Percentiles rank a stretch among this genome's conserved stretches.
Evolutionary conservation across 2,888 invertebrate species (phyloP).

Genomic region (Drosophila sordidapex): DNA sequence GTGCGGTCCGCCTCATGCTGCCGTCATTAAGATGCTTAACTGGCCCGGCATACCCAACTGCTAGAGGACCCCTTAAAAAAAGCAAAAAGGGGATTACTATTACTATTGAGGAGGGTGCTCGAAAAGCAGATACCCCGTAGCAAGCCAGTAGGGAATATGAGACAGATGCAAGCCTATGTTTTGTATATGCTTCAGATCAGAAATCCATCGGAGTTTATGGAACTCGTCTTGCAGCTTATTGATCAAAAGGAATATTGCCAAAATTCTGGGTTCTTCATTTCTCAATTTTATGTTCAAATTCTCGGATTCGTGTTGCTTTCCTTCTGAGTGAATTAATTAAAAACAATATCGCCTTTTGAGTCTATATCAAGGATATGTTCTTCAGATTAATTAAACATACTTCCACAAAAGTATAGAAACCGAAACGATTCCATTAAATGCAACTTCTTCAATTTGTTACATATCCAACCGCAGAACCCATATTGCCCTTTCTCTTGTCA

Average conservation of each 20-base stretch:
- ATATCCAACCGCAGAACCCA: too few relatives aligned
- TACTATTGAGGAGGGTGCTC: not conserved
- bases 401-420: not conserved
- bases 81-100: not conserved
- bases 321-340: too few relatives aligned
- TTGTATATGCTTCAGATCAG: too few relatives aligned
- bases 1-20: constrained; percentile 38
- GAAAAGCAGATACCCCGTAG: not conserved
- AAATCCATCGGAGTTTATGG: too few relatives aligned
- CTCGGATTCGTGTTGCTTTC: too few relatives aligned
- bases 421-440: not conserved
- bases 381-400: not conserved
- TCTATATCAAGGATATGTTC: not conserved
- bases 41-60: constrained; percentile 15
- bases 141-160: too few relatives aligned
- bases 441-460: not conserved
- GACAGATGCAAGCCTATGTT: too few relatives aligned
- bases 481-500: not conserved
- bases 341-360: not conserved
- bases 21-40: constrained; percentile 59
- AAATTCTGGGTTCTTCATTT: not conserved
- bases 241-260: not conserved
- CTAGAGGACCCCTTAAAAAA: constrained; percentile 9
- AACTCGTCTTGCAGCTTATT: not conserved
- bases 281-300: not conserved